Base-by-base conservation (phyloP, 2,797 vertebrate genomes). In the Oophaga sylvatica region DNA sequence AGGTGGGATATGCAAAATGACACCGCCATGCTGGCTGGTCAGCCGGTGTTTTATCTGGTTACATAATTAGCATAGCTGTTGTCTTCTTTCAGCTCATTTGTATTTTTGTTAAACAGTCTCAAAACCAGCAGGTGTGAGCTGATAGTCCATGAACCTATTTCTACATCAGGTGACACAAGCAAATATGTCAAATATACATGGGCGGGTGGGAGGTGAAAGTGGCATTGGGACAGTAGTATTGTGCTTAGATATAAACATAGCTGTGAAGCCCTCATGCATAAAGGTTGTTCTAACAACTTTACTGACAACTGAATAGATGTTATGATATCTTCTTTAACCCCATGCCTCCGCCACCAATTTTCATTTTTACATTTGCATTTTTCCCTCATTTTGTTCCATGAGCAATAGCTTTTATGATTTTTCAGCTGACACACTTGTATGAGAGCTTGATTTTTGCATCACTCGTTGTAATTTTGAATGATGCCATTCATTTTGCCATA, bases 31-130 rank as follows among this genome's bases (percentile, higher is more conserved):
- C 6, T 15, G 67, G 56, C 56, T 60, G 53, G 17, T 12, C 16
- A 63, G 31, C 20, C n/a, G 13, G 17, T n/a, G 13, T 15, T 48
- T 53, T 81, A 67, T 81, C 80, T 81, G 22, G 65, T 48, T 48
- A 67, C 80, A 45, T 81, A 81, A 81, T 26, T 65, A 65, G 65
- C 31, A 13, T 5, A 16, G 19, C n/a, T 81, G 35, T 65, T 65
- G 63, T 81, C 60, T 26, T 65, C 31, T 63, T 35, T 15, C 5
- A 20, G 57, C 57, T 62, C 79, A 81, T 65, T 65, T 81, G 60
- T 45, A 76, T 81, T 81, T 81, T 81, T 63, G 35, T 63, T 63
- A 81, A 80, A 62, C 17, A 67, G 63, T 82, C 62, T 82, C 22
- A 26, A 70, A 70, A 82, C 48, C 63, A 48, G 22, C 65, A 82